Base-by-base conservation (phyloP, 2,888 invertebrate species). In the Yponomeuta evonymella region DNA sequence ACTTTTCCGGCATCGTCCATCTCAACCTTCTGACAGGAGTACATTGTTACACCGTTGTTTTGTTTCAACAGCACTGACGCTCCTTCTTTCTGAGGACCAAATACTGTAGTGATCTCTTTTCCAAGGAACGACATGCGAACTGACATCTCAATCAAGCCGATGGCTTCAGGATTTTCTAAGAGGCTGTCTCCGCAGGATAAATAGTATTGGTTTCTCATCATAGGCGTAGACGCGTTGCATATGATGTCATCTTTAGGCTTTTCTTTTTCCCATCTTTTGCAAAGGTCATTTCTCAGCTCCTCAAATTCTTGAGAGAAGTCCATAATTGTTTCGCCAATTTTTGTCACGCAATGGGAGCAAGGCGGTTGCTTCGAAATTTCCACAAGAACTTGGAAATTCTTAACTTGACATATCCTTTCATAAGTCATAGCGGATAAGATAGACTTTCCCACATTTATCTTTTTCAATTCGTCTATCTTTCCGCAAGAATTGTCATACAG, bases 341-440 rank as follows among this genome's bases (percentile, higher is more conserved):
- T 88, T 1, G 89, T 86, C 48, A 90, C 81, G 74, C 89, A 89
- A 71, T 76, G 83, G 2, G 89, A 81, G 74, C 91, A 92, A 2
- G 90, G 89, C 2, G 91, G 90, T 74, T 91, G 86, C 74, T 90
- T 92, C 0, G 86, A 85, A 62, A 91, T 73, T 75, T 86, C 79
- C 71, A 91, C 75, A 65, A 81, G 71, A 51, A 92, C 83, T 73
- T 83, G 77, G 73, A 92, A 91, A 66, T 89, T 87, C 73, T 83
- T 77, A 33, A 91, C 86, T 70, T 76, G 75, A 74, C 90, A 90
- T 77, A 92, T 92, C 80, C 87, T 90, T 67, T 91, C 91, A 72
- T 90, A 92, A 9, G 91, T 91, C 89, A 92, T 91, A 2, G 91
- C 91, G 75, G 91, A 92, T 71, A 92, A 75, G 8, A 83, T 87